These are phyloP conservation scores for Fissipunctia ypsillon DNA, from an alignment of 2,888 invertebrate genomes.

Conservation along the genomic window DNA sequence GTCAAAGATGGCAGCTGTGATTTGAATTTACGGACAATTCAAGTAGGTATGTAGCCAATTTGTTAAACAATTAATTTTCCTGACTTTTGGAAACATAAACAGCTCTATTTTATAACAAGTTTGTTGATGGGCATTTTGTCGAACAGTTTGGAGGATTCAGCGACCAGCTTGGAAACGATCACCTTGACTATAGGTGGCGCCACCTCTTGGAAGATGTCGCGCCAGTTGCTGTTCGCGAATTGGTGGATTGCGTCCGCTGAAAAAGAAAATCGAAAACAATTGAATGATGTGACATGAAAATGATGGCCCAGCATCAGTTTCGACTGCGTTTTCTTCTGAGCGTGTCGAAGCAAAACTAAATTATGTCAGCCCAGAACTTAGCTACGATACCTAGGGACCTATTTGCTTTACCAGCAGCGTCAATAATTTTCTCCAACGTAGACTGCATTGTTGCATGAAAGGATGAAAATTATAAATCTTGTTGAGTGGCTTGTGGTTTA, in stretches of 20 bases:
- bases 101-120: constrained; percentile 72
- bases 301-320: too few relatives aligned
- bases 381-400: too few relatives aligned
- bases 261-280: neutral
- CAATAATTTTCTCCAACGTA: too few relatives aligned
- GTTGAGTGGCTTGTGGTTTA: too few relatives aligned
- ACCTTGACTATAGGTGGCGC: constrained; percentile 84
- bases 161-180: constrained; percentile 76
- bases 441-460: too few relatives aligned
- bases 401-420: too few relatives aligned
- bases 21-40: neutral
- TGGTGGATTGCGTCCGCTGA: constrained; percentile 79
- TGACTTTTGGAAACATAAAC: neutral
- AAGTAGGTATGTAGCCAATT: neutral
- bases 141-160: constrained; percentile 80
- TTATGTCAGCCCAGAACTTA: too few relatives aligned
- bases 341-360: too few relatives aligned
- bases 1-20: neutral
- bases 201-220: constrained; percentile 83
- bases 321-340: too few relatives aligned
- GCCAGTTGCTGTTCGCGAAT: constrained; percentile 84
- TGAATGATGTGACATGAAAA: neutral
- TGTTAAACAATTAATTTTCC: neutral
- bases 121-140: constrained; percentile 76
- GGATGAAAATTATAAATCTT: too few relatives aligned